A percentile compares a stretch with the other conserved stretches of the same genome.
Evolutionary conservation across 35 echinoderm and acorn worm genomes (phyloP).

Genomic region (Eucidaris tribuloides): DNA sequence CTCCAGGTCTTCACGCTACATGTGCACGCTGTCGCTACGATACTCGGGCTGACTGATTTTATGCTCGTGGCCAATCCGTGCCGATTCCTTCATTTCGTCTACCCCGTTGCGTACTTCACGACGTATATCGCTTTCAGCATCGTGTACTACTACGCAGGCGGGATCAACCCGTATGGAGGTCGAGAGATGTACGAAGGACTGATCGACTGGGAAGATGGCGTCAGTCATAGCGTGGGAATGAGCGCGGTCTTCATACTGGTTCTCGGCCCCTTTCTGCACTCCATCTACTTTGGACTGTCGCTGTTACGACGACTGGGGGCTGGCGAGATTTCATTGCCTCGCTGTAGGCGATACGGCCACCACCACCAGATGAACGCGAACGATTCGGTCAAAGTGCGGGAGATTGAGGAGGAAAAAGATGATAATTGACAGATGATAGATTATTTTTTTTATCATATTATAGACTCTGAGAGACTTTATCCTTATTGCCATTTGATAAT

Average conservation of each 20-base stretch:
- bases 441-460: too few relatives aligned
- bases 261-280: background rate
- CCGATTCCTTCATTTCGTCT: slow-evolving; percentile 50
- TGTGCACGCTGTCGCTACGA: slow-evolving; percentile 41
- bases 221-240: background rate
- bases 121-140: slow-evolving; percentile 50
- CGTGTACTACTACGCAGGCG: slow-evolving; percentile 65
- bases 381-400: too few relatives aligned
- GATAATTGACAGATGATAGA: too few relatives aligned
- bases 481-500: too few relatives aligned
- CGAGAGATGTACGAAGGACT: slow-evolving; percentile 47
- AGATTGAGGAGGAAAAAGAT: too few relatives aligned
- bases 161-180: slow-evolving; percentile 60
- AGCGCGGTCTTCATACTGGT: background rate
- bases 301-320: background rate
- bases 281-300: slow-evolving; percentile 2
- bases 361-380: too few relatives aligned
- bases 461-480: too few relatives aligned
- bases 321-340: slow-evolving; percentile 10
- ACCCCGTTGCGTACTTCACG: slow-evolving; percentile 32
- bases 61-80: slow-evolving; percentile 35
- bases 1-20: slow-evolving; percentile 67
- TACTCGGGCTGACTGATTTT: slow-evolving; percentile 38
- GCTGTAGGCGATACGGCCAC: too few relatives aligned
- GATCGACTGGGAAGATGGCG: slow-evolving; percentile 29